These are phyloP conservation scores for Poeciliopsis infans DNA, from an alignment of 2,797 vertebrate species.

Conservation along the genomic window DNA sequence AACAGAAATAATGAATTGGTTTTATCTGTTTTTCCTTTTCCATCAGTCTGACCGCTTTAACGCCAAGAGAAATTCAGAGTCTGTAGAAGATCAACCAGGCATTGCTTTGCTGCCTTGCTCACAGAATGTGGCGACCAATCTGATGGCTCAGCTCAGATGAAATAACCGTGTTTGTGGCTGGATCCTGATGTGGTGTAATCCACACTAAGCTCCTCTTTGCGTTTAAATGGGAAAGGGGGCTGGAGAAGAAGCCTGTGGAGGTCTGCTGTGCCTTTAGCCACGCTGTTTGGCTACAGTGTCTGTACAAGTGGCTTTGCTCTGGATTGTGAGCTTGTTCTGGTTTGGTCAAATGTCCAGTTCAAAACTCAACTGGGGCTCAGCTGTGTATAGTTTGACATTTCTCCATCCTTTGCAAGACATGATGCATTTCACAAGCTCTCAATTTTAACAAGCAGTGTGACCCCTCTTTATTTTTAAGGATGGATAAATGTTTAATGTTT, in stretches of 20 bases:
- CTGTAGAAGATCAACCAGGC: background rate
- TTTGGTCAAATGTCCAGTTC: background rate
- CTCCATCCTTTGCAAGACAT: background rate
- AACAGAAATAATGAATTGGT: background rate
- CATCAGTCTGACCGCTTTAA: background rate
- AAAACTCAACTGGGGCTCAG: background rate
- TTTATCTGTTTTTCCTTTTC: background rate
- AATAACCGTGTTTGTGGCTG: conserved; percentile 63
- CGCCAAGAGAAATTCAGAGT: background rate
- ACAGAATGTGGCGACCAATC: conserved; percentile 52
- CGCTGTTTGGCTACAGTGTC: conserved; percentile 15
- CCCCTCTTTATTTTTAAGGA: background rate
- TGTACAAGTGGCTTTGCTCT: background rate
- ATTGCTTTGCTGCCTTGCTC: background rate
- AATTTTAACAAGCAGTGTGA: background rate
- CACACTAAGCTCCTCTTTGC: conserved; percentile 65
- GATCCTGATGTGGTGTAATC: conserved; percentile 72
- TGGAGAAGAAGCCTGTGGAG: conserved; percentile 23
- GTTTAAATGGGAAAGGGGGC: conserved; percentile 31
- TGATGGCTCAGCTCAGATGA: conserved; percentile 58
- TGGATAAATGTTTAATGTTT: background rate
- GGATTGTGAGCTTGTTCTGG: background rate
- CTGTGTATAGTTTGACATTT: background rate
- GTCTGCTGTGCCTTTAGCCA: conserved; percentile 22
- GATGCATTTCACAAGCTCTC: background rate